These are phyloP conservation scores for Microcebus lehilahytsara DNA, from an alignment of 2,113 vertebrate genomes.

Conservation along the genomic window DNA sequence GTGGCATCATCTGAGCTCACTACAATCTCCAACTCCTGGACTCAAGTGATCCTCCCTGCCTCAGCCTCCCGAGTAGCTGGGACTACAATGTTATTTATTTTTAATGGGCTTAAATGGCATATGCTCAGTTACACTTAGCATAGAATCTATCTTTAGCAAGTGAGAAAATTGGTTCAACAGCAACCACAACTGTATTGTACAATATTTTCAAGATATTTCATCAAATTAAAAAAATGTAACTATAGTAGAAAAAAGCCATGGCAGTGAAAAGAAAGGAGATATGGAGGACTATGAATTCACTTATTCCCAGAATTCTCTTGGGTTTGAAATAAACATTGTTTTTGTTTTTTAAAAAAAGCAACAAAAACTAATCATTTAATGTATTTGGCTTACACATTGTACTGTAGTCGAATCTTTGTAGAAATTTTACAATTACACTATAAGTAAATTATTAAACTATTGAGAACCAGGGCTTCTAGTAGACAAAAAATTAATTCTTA, in stretches of 20 bases:
- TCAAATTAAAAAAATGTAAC: conserved; percentile 22
- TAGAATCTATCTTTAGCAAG: background rate
- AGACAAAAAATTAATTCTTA: background rate
- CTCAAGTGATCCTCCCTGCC: no score
- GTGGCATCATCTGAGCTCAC: no score
- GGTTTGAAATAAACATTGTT: background rate
- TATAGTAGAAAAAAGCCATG: background rate
- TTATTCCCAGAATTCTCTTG: background rate
- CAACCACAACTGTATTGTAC: background rate
- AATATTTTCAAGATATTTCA: background rate
- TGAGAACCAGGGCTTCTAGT: background rate
- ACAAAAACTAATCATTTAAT: background rate
- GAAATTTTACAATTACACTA: background rate
- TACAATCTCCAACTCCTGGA: no score
- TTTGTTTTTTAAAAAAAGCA: background rate
- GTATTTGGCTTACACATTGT: background rate
- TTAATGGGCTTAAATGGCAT: background rate
- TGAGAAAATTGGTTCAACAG: background rate
- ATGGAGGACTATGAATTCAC: background rate
- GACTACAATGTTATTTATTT: background rate
- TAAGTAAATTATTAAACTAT: background rate
- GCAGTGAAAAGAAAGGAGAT: background rate
- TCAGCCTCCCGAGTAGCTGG: no score
- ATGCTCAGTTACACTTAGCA: background rate
- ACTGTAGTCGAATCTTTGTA: background rate